Conservation (phyloP, 2,113 vertebrate species). For the Melospiza georgiana region DNA sequence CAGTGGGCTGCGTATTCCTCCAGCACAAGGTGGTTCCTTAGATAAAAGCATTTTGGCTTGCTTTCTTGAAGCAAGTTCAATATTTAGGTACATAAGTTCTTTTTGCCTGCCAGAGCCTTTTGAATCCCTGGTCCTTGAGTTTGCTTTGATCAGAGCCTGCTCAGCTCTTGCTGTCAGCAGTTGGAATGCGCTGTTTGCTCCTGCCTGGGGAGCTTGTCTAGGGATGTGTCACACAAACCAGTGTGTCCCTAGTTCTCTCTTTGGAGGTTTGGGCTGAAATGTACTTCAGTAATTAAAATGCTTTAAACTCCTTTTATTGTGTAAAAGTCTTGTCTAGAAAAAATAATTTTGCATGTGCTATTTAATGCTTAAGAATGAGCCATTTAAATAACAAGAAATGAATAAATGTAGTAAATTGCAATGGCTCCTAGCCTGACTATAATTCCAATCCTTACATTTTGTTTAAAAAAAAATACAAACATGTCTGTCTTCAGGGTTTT, state of each 20-base stretch:
- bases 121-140: background rate
- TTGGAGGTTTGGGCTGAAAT: background rate
- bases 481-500: background rate
- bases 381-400: background rate
- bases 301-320: background rate
- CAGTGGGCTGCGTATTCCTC: background rate
- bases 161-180: background rate
- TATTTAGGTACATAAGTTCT: background rate
- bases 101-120: background rate
- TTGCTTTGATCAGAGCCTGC: background rate
- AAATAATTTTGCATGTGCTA: background rate
- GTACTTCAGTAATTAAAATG: background rate
- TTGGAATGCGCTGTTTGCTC: background rate
- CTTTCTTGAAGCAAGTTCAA: background rate
- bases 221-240: background rate
- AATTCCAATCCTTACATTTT: background rate
- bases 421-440: background rate
- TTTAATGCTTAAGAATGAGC: background rate
- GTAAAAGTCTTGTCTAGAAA: background rate
- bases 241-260: background rate
- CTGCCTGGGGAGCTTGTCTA: background rate
- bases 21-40: background rate
- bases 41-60: background rate
- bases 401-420: background rate
- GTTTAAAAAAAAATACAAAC: background rate